phyloP scores from a whole-genome alignment of 2,888 invertebrate species.

The Sarcophaga subvicina region DNA sequence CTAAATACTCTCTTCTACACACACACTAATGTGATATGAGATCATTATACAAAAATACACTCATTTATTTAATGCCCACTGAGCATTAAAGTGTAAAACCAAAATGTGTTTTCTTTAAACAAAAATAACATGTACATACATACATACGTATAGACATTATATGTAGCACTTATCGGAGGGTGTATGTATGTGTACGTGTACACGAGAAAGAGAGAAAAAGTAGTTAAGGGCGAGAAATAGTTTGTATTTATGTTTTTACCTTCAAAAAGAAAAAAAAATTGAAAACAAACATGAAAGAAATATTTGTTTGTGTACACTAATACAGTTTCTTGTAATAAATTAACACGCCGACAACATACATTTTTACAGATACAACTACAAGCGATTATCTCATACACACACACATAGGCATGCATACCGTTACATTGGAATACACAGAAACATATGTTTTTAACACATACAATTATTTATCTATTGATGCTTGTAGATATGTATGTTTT shows the following conservation, averaged over 20 bases:
- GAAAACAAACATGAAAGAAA: too few species aligned
- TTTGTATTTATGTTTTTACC: conserved; percentile 7
- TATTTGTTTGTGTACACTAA: conserved; percentile 28
- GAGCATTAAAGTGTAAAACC: conserved; percentile 68
- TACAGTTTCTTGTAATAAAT: conserved; percentile 58
- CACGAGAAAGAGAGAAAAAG: too few species aligned
- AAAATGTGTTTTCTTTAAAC: conserved; percentile 56
- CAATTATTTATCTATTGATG: too few species aligned
- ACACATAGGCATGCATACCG: conserved; percentile 73
- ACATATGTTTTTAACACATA: conserved; percentile 5
- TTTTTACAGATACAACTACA: conserved; percentile 48
- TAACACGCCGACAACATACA: conserved; percentile 63
- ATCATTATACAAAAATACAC: not conserved
- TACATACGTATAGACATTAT: not conserved
- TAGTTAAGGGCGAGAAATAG: too few species aligned
- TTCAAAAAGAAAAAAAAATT: conserved; percentile 11
- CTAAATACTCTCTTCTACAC: not conserved
- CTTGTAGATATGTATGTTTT: too few species aligned
- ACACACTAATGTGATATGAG: not conserved
- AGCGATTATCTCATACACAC: conserved; percentile 36
- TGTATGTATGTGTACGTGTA: conserved; percentile 5
- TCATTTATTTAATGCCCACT: conserved; percentile 56
- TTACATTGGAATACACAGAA: conserved; percentile 71
- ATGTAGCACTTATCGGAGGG: not conserved
- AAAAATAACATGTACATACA: not conserved